Evolutionary conservation across 2,888 invertebrate genomes (phyloP), one percentile per base, ranked within the genome.

Genomic region (Dynastes maya): DNA sequence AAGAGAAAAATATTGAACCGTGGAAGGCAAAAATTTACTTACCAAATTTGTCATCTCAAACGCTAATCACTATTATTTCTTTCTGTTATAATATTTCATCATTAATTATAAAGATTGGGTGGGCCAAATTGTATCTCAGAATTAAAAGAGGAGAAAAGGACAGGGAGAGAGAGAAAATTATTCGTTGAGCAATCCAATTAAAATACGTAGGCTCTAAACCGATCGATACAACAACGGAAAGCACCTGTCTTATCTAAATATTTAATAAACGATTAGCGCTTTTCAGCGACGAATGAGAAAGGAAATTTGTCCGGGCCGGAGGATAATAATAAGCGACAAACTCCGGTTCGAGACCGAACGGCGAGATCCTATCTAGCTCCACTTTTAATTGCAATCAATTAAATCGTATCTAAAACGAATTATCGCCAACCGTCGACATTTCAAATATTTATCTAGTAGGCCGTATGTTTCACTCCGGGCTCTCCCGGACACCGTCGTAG

Each of bases 221-320:
- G 16, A 53, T 53, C 53, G n/a, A 53, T 53, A 16, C 53, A 58
- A n/a, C 22, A 22, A 3, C 55, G 22, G 16, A 58, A 16, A 22
- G 16, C 65, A 67, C 65, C 40, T 67, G 65, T 45, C 65, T 45
- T 45, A 67, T 67, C 65, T 67, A 67, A 67, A 67, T 67, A 67
- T 67, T 67, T 67, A 67, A 67, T 67, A 67, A 67, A 67, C 27
- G 65, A 67, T 67, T 67, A 67, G 65, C 65, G 40, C 65, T 67
- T 67, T 67, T 67, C 65, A 40, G 65, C 65, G 65, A 40, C 40
- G 65, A 67, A 45, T 8, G 16, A 22, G 65, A 45, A 37, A 67
- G 45, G 65, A 67, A 67, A 67, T 67, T 67, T 67, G 65, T 67
- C 45, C 65, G 40, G 16, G 16, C 16, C 22, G 22, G 3, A 22